phyloP scores from a whole-genome alignment of 2,888 invertebrate genomes.

The Caenorhabditis japonica region DNA sequence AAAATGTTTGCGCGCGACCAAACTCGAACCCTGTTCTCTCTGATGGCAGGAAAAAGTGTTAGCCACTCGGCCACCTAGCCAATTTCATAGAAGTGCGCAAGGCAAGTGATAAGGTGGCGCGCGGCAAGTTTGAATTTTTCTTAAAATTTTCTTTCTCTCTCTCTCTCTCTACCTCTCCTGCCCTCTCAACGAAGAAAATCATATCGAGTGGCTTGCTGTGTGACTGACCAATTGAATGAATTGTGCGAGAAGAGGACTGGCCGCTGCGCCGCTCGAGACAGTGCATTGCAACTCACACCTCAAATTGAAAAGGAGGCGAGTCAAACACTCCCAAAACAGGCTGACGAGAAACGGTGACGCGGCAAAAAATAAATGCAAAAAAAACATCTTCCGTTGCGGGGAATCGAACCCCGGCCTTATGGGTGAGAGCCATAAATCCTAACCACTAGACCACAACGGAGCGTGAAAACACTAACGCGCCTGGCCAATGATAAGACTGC shows the following conservation, averaged over 20 bases:
- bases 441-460: background rate
- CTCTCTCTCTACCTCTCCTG: background rate
- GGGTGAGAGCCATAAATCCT: too few relatives aligned
- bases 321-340: conserved; percentile 10
- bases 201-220: background rate
- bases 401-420: too few relatives aligned
- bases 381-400: background rate
- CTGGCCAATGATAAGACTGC: too few relatives aligned
- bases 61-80: too few relatives aligned
- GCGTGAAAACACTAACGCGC: too few relatives aligned
- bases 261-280: background rate
- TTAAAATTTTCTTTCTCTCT: background rate
- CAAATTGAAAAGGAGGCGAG: conserved; percentile 15
- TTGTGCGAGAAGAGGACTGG: conserved; percentile 1
- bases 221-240: background rate
- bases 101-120: too few relatives aligned
- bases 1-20: too few relatives aligned
- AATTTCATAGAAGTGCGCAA: too few relatives aligned
- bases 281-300: conserved; percentile 41
- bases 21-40: too few relatives aligned
- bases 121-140: too few relatives aligned
- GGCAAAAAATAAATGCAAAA: conserved; percentile 1
- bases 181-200: too few relatives aligned
- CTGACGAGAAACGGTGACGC: background rate
- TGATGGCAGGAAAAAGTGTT: too few relatives aligned